These are phyloP conservation scores for Diaperis boleti DNA, from an alignment of 2,888 invertebrate genomes.

Conservation along the genomic window DNA sequence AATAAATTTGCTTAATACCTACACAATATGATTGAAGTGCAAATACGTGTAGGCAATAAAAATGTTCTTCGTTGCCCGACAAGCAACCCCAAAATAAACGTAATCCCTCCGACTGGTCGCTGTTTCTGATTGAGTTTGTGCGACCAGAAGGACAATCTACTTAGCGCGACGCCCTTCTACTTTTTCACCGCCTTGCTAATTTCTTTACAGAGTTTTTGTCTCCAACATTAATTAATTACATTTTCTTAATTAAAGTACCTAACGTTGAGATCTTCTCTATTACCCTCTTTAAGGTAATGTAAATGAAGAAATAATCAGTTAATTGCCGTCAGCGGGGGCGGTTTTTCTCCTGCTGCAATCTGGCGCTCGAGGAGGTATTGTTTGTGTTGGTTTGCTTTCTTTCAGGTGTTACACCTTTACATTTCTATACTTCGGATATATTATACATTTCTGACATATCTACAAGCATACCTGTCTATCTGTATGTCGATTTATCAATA, in stretches of 20 bases:
- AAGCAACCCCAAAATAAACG: conserved; percentile 40
- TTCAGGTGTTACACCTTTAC: too few species aligned
- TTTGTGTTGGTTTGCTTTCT: too few species aligned
- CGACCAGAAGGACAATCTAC: conserved; percentile 42
- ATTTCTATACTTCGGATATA: too few species aligned
- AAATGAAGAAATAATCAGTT: conserved; percentile 60
- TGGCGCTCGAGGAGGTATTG: conserved; percentile 12
- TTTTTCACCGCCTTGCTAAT: conserved; percentile 55
- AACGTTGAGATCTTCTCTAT: conserved; percentile 54
- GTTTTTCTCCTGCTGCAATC: conserved; percentile 3
- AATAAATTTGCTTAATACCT: conserved; percentile 25
- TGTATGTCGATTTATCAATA: too few species aligned
- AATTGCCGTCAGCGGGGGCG: conserved; percentile 52
- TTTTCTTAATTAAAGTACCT: conserved; percentile 58
- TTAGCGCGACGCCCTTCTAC: conserved; percentile 42
- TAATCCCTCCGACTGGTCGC: conserved; percentile 25
- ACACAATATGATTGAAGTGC: conserved; percentile 39
- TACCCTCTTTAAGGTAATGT: conserved; percentile 58
- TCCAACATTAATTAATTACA: conserved; percentile 50
- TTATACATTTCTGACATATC: too few species aligned
- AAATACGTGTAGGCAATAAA: conserved; percentile 39
- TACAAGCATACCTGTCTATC: too few species aligned
- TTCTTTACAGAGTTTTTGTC: conserved; percentile 56
- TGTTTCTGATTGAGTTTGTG: conserved; percentile 37
- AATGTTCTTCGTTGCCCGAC: conserved; percentile 32